Percentiles rank a stretch among this genome's conserved stretches.
phyloP scores from a whole-genome alignment of 2,797 vertebrate genomes.

The Cynodonichthys magdalenae region DNA sequence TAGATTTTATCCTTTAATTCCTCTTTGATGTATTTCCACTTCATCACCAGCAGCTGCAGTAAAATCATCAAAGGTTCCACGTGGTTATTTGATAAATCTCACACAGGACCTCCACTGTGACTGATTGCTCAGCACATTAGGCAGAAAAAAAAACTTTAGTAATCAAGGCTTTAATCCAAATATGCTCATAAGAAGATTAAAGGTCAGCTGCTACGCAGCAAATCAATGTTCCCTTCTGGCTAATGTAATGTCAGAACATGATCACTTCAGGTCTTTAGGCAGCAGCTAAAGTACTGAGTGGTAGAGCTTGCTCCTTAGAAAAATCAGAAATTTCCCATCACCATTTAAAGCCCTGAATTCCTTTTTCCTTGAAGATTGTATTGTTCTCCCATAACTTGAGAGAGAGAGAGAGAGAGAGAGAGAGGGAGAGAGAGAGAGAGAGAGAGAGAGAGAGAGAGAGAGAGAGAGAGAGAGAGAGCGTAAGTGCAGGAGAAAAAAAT shows the following conservation, averaged over 20 bases:
- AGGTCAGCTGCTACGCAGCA: constrained; percentile 2
- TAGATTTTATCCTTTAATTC: constrained; percentile 36
- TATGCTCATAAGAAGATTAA: constrained; percentile 14
- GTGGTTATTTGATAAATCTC: constrained; percentile 23
- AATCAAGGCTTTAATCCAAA: constrained; percentile 9
- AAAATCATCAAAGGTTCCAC: constrained; percentile 22
- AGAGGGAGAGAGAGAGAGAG: no score
- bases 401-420: no score
- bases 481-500: no score
- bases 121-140: neutral
- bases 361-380: no score
- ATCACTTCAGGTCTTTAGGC: neutral
- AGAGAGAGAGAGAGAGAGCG: no score
- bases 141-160: neutral
- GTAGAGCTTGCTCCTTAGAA: no score
- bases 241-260: neutral
- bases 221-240: constrained; percentile 2
- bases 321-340: no score
- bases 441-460: no score
- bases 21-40: constrained; percentile 47
- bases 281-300: no score
- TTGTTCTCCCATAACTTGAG: no score
- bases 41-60: constrained; percentile 30
- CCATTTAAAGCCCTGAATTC: no score
- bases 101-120: constrained; percentile 8